Evolutionary conservation across 2,797 vertebrate species (phyloP), one percentile per base, ranked within the genome.

Genomic region (Oophaga sylvatica): DNA sequence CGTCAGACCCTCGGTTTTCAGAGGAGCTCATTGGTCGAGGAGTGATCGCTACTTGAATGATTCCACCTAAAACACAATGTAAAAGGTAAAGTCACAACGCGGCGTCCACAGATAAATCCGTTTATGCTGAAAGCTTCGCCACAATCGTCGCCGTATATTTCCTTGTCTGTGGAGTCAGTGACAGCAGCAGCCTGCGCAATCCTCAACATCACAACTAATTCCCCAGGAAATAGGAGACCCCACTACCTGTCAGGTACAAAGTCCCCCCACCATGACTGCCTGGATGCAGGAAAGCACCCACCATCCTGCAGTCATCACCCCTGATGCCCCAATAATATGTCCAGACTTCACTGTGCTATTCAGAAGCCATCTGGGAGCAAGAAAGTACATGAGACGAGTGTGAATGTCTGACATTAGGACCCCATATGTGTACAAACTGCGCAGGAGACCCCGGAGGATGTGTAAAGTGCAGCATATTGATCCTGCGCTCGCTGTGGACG

Each of bases 381-480:
- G 15, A 2, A 59, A 59, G 12, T 59, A 59, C 57, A 59, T 59
- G 16, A 59, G 57, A 59, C 26, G 22, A 67, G 62, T 9, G 26
- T 1, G 11, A 26, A 26, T 67, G n/a, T 15, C 31, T 19, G 70
- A 20, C 35, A 73, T 75, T n/a, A 48, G 5, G 19, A 41, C 31
- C 79, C 31, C n/a, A 20, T 10, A 60, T 3, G 56, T 79, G 77
- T 31, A 8, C 15, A 6, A 76, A 12, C n/a, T 4, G 13, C 22
- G 17, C 29, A 62, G 19, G 57, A 57, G 57, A 29, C 59, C 71
- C 84, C 20, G 8, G 45, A 85, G 60, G 85, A 53, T n/a, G 3
- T 9, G 22, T 22, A 75, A 53, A 87, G 85, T 87, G 68, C 68
- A 29, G 56, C 7, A 10, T 87, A 87, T 87, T 87, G 85, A 87